A percentile compares a stretch with the other conserved stretches of the same genome.
These are phyloP conservation scores for Naja naja DNA, from an alignment of 2,113 vertebrate species.

Conservation along the genomic window DNA sequence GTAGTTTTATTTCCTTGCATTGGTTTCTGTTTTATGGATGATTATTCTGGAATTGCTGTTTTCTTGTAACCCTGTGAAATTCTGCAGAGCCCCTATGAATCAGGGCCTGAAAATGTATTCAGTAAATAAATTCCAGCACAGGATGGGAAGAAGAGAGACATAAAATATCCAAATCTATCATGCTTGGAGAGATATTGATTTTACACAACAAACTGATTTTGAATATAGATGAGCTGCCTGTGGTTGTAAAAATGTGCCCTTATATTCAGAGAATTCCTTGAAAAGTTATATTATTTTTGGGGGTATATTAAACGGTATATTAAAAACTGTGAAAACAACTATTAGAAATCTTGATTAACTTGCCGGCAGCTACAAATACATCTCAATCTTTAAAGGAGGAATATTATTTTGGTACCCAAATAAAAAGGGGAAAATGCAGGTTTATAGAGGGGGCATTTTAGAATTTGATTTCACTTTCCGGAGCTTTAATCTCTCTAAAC, in stretches of 20 bases:
- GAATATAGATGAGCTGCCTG: conserved; percentile 34
- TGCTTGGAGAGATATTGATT: conserved; percentile 5
- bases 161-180: neutral
- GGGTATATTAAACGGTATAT: conserved; percentile 17
- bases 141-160: conserved; percentile 3
- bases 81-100: neutral
- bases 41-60: neutral
- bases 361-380: neutral
- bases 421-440: neutral
- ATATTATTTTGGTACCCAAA: neutral
- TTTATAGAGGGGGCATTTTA: neutral
- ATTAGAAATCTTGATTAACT: neutral
- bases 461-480: neutral
- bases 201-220: conserved; percentile 39
- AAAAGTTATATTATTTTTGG: neutral
- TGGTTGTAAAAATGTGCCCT: conserved; percentile 42
- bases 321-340: conserved; percentile 4
- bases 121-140: conserved; percentile 28
- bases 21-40: neutral
- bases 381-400: neutral
- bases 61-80: neutral
- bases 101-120: conserved; percentile 8
- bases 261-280: conserved; percentile 26
- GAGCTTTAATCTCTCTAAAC: neutral
- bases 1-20: neutral